These are phyloP conservation scores for Neodontobutis hainanensis DNA, from an alignment of 2,113 vertebrate genomes.

Conservation along the genomic window DNA sequence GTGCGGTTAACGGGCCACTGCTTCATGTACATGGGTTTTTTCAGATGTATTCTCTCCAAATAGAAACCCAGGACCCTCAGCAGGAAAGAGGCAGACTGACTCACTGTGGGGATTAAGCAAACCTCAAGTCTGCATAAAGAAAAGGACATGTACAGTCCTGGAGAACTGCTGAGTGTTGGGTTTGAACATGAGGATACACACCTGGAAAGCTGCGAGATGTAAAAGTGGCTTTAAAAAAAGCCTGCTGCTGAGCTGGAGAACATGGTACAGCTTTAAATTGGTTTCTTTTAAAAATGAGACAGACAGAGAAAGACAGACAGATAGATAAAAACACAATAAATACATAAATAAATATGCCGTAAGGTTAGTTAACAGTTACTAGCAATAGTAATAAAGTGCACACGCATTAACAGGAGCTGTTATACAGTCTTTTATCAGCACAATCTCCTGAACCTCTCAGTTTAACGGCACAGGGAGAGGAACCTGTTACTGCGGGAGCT, in stretches of 20 bases:
- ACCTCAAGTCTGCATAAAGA: conserved; percentile 10
- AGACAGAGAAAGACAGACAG: not conserved
- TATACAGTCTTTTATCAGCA: too few species aligned
- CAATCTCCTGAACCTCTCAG: too few species aligned
- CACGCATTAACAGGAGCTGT: too few species aligned
- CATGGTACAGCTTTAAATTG: not conserved
- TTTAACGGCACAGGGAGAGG: too few species aligned
- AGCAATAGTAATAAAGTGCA: too few species aligned
- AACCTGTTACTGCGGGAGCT: too few species aligned
- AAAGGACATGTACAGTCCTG: conserved; percentile 4
- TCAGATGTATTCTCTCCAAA: conserved; percentile 8
- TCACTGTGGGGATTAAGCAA: not conserved
- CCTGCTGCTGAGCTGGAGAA: not conserved
- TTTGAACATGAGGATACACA: conserved; percentile 8
- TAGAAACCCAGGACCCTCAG: conserved; percentile 6
- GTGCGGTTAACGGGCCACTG: conserved; percentile 53
- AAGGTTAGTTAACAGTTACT: too few species aligned
- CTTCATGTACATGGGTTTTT: conserved; percentile 40
- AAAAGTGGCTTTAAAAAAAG: not conserved
- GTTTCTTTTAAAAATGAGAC: conserved; percentile 1
- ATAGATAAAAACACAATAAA: conserved; percentile 6
- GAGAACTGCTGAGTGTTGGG: conserved; percentile 5
- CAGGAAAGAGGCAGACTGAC: conserved; percentile 11
- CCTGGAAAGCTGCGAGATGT: conserved; percentile 3
- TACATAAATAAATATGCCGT: not conserved